Conservation (phyloP, 2,888 invertebrate genomes). For the Lasioglossum oenotherae region DNA sequence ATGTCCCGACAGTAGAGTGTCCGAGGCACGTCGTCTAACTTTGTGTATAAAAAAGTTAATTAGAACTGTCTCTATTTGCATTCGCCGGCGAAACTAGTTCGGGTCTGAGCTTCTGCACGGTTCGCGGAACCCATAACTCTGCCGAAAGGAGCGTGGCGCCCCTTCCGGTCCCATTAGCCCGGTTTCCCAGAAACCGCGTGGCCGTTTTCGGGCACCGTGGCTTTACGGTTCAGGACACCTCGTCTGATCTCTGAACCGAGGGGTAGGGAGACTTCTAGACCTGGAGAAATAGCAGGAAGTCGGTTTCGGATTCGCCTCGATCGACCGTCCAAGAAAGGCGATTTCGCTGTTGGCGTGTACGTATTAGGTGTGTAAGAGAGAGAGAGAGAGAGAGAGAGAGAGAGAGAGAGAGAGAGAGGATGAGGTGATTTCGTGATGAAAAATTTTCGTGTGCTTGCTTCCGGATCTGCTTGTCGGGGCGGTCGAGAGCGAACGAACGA, state of each 20-base stretch:
- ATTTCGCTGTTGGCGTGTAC: background rate
- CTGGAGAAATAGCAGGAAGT: constrained; percentile 56
- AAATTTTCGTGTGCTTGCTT: constrained; percentile 72
- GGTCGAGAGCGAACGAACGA: constrained; percentile 57
- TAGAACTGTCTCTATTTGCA: constrained; percentile 9
- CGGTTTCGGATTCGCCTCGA: constrained; percentile 22
- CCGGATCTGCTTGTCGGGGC: constrained; percentile 74
- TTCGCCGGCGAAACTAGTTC: background rate
- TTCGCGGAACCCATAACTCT: constrained; percentile 34
- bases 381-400: constrained; percentile 28
- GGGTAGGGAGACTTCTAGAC: background rate
- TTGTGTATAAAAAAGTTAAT: constrained; percentile 14
- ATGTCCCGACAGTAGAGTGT: background rate
- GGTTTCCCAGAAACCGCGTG: constrained; percentile 47
- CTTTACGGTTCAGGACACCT: constrained; percentile 68
- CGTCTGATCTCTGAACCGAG: constrained; percentile 44
- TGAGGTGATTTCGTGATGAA: constrained; percentile 73
- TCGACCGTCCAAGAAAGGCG: constrained; percentile 32
- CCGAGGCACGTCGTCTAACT: background rate
- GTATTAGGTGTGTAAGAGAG: background rate
- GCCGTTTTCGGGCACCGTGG: constrained; percentile 58
- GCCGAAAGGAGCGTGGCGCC: constrained; percentile 49
- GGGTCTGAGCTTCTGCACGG: constrained; percentile 16
- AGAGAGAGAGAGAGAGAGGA: constrained; percentile 41
- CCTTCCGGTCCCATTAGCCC: constrained; percentile 69